Base-by-base conservation (phyloP, 2,888 invertebrate genomes). In the Neuroscelio doddi region DNA sequence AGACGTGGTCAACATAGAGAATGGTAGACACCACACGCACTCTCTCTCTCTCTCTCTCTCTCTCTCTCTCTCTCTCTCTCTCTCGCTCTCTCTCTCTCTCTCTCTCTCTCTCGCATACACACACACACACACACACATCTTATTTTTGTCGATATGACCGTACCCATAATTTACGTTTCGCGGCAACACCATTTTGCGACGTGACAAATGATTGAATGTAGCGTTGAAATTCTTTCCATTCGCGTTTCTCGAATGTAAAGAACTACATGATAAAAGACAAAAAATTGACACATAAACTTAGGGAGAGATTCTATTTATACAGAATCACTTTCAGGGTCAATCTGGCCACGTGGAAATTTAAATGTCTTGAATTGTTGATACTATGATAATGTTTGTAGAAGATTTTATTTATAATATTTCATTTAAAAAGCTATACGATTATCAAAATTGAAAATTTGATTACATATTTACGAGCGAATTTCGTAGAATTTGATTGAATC, bases 11-110 rank as follows among this genome's bases (percentile, higher is more conserved):
- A n/a, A n/a, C n/a, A n/a, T n/a, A n/a, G n/a, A n/a, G n/a, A n/a
- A n/a, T n/a, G n/a, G n/a, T n/a, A n/a, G n/a, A n/a, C n/a, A n/a
- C n/a, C n/a, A n/a, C n/a, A n/a, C n/a, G n/a, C n/a, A n/a, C 64
- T 66, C 68, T 64, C 64, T 58, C 65, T 67, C 45, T 45, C 38
- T 16, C 56, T 52, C 49, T 64, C 64, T 53, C 55, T 52, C 21
- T 21, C 21, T 21, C 21, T 5, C 4, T 0, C n/a, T 39, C 45
- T 15, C 16, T 9, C 12, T 1, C 8, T 32, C 38, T 7, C 39
- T 24, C 30, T 29, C 44, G 42, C 16, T 16, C 17, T 7, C 7
- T 15, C 9, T 30, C 3, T 16, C 24, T 14, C 24, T 32, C 10
- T 24, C 47, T 26, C 41, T 16, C 44, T 27, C 41, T 50, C 36